phyloP scores from a whole-genome alignment of 2,797 vertebrate species.

The Dendrocincla fuliginosa region DNA sequence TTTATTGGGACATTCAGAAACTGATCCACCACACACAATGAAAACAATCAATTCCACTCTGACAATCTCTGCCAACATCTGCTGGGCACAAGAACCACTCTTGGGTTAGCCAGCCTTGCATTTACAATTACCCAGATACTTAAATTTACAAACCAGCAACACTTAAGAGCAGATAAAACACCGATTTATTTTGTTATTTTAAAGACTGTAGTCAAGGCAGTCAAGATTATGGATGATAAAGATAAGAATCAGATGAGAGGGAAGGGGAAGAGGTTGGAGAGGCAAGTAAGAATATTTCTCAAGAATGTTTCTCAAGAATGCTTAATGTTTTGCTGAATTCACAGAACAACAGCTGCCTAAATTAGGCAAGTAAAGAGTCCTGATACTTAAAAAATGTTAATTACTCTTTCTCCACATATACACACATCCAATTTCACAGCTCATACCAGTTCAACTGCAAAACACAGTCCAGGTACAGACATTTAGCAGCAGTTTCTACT shows the following conservation, averaged over 20 bases:
- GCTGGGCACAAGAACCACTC: not conserved
- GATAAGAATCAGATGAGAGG: not conserved
- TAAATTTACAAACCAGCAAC: not conserved
- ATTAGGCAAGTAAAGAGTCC: not conserved
- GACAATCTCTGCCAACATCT: not conserved
- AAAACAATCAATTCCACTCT: not conserved
- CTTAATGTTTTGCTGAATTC: not conserved
- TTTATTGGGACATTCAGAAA: not conserved
- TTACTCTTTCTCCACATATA: not conserved
- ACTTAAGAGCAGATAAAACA: not conserved
- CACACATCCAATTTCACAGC: not conserved
- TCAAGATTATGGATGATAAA: not conserved
- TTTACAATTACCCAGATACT: not conserved
- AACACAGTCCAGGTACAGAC: not conserved
- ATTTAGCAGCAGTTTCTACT: not conserved
- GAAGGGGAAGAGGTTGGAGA: not conserved
- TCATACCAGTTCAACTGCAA: not conserved
- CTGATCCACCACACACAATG: fast-evolving
- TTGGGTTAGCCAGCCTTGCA: not conserved
- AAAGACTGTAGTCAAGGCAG: not conserved
- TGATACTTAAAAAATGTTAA: not conserved
- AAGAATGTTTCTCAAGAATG: not conserved
- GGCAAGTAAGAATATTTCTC: not conserved
- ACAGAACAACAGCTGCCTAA: not conserved
- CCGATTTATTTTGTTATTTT: not conserved